Evolutionary conservation across 2,888 invertebrate species (phyloP).

Genomic region (Beris morrisii): DNA sequence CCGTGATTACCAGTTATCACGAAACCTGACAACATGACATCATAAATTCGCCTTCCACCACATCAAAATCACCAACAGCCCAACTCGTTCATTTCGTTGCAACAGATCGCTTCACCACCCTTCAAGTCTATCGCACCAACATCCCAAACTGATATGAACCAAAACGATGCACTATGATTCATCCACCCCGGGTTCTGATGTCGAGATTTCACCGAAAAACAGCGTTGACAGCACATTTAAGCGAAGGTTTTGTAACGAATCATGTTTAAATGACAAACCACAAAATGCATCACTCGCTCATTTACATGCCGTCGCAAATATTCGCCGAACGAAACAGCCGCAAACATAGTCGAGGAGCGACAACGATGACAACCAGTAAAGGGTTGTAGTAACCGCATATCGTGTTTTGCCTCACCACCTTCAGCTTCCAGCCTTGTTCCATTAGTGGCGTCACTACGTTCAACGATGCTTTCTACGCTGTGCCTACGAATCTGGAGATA

Average conservation of each 20-base stretch:
- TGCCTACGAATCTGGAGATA: slow-evolving; percentile 22
- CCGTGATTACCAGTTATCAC: no score
- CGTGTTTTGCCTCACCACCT: slow-evolving; percentile 31
- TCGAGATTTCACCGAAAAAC: slow-evolving; percentile 36
- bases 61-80: slow-evolving; percentile 23
- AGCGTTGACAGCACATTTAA: slow-evolving; percentile 39
- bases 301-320: slow-evolving; percentile 29
- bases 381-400: slow-evolving; percentile 29
- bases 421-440: slow-evolving; percentile 26
- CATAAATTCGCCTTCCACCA: not conserved
- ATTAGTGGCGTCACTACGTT: slow-evolving; percentile 29
- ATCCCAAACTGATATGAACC: slow-evolving; percentile 10
- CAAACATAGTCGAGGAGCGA: slow-evolving; percentile 30
- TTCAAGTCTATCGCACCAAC: not conserved
- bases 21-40: no score
- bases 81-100: not conserved
- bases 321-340: slow-evolving; percentile 24
- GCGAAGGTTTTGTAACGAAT: slow-evolving; percentile 40
- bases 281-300: slow-evolving; percentile 38
- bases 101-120: slow-evolving; percentile 1
- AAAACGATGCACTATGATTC: slow-evolving; percentile 13
- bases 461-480: slow-evolving; percentile 13
- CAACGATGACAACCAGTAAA: slow-evolving; percentile 18
- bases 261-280: slow-evolving; percentile 39
- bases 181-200: not conserved